These are phyloP conservation scores for Patiria pectinifera DNA, from an alignment of 53 echinoderm and acorn worm genomes.

Conservation along the genomic window DNA sequence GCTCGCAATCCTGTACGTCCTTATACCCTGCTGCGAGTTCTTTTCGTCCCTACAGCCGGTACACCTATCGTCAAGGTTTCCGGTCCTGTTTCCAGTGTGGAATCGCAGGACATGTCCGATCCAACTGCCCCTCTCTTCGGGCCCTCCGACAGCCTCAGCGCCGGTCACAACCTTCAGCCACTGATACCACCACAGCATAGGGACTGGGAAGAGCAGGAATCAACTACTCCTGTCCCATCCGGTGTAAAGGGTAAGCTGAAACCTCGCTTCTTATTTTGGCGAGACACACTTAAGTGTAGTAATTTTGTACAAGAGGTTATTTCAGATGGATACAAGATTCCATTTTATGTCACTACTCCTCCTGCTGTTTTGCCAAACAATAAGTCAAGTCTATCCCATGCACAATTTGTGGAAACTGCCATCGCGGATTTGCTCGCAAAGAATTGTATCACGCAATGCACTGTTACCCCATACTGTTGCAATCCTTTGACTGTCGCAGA, in stretches of 20 bases:
- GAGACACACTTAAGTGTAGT: conserved; percentile 4
- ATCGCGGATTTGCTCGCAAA: conserved; percentile 50
- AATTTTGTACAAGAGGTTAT: conserved; percentile 37
- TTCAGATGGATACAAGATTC: conserved; percentile 21
- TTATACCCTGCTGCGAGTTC: too few species aligned
- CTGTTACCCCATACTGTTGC: conserved; percentile 27
- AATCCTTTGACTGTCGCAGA: conserved; percentile 57
- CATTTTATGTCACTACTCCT: background rate
- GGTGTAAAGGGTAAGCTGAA: background rate
- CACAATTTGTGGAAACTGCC: conserved; percentile 46
- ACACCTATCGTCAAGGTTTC: background rate
- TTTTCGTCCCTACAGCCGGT: background rate
- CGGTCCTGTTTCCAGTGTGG: background rate
- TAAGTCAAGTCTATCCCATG: conserved; percentile 46
- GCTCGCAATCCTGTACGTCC: background rate
- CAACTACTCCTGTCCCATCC: background rate
- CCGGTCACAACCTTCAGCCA: background rate
- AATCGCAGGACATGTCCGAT: conserved; percentile 35
- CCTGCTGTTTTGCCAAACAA: conserved; percentile 40
- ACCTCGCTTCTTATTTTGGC: conserved; percentile 21
- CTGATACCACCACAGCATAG: background rate
- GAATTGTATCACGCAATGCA: conserved; percentile 15
- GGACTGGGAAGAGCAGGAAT: background rate
- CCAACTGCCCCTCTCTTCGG: conserved; percentile 21
- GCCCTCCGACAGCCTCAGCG: background rate